Conservation (phyloP, 2,797 vertebrate species). For the Lateolabrax maculatus region DNA sequence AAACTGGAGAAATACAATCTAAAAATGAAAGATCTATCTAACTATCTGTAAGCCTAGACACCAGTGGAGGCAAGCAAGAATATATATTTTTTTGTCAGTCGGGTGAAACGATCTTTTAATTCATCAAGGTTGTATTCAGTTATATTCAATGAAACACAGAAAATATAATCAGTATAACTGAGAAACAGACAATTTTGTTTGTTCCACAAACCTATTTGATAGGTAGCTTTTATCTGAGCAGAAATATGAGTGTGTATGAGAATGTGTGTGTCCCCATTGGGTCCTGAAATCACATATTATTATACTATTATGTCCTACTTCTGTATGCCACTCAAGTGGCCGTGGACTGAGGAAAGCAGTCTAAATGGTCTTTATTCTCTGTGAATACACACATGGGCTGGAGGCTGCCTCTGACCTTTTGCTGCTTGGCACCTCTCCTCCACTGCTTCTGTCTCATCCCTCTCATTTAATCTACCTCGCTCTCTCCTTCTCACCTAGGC, state of each 20-base stretch:
- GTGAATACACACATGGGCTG: conserved; percentile 54
- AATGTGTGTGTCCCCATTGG: conserved; percentile 7
- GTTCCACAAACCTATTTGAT: conserved; percentile 31
- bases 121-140: neutral
- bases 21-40: too few species aligned
- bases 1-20: neutral
- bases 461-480: conserved; percentile 55
- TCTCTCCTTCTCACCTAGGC: conserved; percentile 27
- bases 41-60: neutral
- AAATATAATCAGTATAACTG: conserved; percentile 2
- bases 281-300: conserved; percentile 70
- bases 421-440: conserved; percentile 61
- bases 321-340: conserved; percentile 54
- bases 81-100: conserved; percentile 3
- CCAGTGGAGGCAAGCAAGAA: neutral
- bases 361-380: conserved; percentile 64
- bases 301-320: conserved; percentile 62
- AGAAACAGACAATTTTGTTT: conserved; percentile 26
- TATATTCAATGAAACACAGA: neutral
- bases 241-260: conserved; percentile 4
- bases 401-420: conserved; percentile 75
- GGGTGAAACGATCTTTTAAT: neutral
- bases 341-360: conserved; percentile 50
- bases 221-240: conserved; percentile 37
- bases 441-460: conserved; percentile 50